A percentile compares a stretch with the other conserved stretches of the same genome.
phyloP scores from a whole-genome alignment of 2,888 invertebrate genomes.

The Perizoma flavofasciatum region DNA sequence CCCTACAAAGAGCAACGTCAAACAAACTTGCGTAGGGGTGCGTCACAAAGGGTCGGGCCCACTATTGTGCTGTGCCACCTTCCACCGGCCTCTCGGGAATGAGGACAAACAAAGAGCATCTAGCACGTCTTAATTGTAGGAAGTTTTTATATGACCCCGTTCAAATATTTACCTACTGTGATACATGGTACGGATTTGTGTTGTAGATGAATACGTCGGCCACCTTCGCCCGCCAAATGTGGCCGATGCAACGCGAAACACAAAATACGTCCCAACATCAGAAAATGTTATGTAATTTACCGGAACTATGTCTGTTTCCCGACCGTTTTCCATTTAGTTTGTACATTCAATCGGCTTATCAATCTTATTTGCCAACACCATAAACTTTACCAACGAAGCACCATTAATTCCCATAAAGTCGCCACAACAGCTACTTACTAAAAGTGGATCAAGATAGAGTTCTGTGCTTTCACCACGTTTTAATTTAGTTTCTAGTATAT shows the following conservation, averaged over 20 bases:
- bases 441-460: constrained; percentile 15
- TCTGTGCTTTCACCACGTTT: constrained; percentile 7
- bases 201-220: not conserved
- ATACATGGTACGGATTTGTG: too few relatives aligned
- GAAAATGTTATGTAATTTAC: too few relatives aligned
- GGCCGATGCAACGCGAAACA: too few relatives aligned
- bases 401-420: constrained; percentile 7
- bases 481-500: not conserved
- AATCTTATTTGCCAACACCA: not conserved
- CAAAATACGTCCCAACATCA: too few relatives aligned
- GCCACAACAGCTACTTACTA: constrained; percentile 7
- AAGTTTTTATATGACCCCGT: constrained; percentile 15
- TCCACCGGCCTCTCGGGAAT: not conserved
- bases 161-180: not conserved
- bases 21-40: constrained; percentile 20
- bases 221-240: not conserved
- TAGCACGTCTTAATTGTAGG: constrained; percentile 5
- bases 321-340: too few relatives aligned
- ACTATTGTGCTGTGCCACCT: constrained; percentile 12
- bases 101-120: constrained; percentile 16
- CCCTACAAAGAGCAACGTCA: constrained; percentile 24
- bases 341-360: too few relatives aligned
- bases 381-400: constrained; percentile 9
- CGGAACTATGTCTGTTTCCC: too few relatives aligned
- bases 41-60: constrained; percentile 19